phyloP scores from a whole-genome alignment of 1,140 invertebrate species.

The Dreissena polymorpha region DNA sequence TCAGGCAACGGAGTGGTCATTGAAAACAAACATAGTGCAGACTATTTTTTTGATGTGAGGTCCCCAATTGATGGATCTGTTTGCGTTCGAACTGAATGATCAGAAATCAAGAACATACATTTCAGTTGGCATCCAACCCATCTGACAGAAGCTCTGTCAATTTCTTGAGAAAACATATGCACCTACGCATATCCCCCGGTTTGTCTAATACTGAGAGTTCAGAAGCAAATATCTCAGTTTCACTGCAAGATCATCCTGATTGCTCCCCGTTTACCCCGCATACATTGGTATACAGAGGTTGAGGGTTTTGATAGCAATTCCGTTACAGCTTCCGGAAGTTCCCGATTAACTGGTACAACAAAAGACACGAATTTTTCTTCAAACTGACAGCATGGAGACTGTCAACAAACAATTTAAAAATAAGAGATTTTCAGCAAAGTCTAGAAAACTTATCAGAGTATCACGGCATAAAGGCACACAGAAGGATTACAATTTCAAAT shows the following conservation, averaged over 20 bases:
- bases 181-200: constrained; percentile 53
- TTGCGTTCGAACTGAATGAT: constrained; percentile 6
- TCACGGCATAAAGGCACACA: constrained; percentile 35
- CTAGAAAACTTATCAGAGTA: constrained; percentile 33
- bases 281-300: no score
- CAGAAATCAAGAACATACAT: not conserved
- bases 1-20: constrained; percentile 9
- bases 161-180: constrained; percentile 48
- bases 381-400: no score
- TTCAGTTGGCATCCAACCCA: constrained; percentile 31
- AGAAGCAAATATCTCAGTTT: constrained; percentile 37
- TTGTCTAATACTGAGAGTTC: constrained; percentile 38
- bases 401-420: no score
- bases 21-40: not conserved
- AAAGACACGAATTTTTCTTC: no score
- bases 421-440: no score
- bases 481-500: constrained; percentile 49
- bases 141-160: constrained; percentile 51
- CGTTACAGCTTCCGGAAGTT: no score
- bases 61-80: constrained; percentile 23
- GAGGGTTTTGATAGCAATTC: no score
- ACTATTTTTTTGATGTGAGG: constrained; percentile 11
- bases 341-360: no score
- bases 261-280: no score
- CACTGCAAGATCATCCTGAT: constrained; percentile 53